Conservation (phyloP, 2,888 invertebrate species). For the Acrocera orbiculus region DNA sequence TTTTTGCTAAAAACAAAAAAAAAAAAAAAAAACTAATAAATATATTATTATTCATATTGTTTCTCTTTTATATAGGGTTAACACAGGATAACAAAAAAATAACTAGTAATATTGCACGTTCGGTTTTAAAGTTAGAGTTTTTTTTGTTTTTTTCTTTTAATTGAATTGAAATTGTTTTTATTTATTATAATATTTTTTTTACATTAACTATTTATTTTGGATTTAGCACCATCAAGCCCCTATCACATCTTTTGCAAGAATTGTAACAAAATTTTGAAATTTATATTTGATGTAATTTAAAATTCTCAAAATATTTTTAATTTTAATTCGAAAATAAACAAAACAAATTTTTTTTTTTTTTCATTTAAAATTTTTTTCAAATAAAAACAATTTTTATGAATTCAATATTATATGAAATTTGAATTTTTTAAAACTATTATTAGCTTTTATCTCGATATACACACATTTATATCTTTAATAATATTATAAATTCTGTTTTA, state of each 20-base stretch:
- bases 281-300: constrained; percentile 5
- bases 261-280: constrained; percentile 9
- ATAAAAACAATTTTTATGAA: too few relatives aligned
- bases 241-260: constrained; percentile 20
- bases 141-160: constrained; percentile 6
- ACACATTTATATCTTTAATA: too few relatives aligned
- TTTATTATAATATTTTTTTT: constrained; percentile 7
- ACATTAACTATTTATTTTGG: constrained; percentile 6
- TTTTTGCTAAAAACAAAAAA: too few relatives aligned
- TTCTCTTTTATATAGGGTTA: too few relatives aligned
- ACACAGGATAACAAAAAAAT: too few relatives aligned
- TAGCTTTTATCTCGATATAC: too few relatives aligned
- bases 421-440: too few relatives aligned
- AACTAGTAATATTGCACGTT: constrained; percentile 35
- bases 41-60: too few relatives aligned
- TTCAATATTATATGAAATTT: too few relatives aligned
- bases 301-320: constrained; percentile 2
- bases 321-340: background rate
- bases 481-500: too few relatives aligned
- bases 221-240: constrained; percentile 14
- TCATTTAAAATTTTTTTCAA: background rate
- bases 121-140: constrained; percentile 19
- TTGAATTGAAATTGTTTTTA: constrained; percentile 7
- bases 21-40: too few relatives aligned
- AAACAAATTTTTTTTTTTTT: background rate